Evolutionary conservation across 2,888 invertebrate species (phyloP).

Genomic region (Xylota sylvarum): DNA sequence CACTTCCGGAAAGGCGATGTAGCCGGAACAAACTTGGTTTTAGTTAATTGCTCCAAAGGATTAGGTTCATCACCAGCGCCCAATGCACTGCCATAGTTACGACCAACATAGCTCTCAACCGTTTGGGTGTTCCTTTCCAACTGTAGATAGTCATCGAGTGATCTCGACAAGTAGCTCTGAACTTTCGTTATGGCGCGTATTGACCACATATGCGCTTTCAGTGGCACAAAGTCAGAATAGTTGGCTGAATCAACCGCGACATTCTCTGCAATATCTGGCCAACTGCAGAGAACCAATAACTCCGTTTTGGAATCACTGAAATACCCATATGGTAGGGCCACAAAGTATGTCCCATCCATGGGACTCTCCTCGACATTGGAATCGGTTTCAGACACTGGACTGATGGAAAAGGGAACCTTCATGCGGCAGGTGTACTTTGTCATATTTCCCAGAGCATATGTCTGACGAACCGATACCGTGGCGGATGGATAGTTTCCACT

Average conservation of each 20-base stretch:
- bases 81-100: conserved; percentile 85
- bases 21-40: conserved; percentile 86
- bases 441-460: conserved; percentile 86
- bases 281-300: conserved; percentile 91
- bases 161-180: conserved; percentile 91
- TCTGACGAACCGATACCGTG: conserved; percentile 89
- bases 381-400: conserved; percentile 78
- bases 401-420: conserved; percentile 77
- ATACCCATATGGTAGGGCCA: conserved; percentile 93
- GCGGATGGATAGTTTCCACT: conserved; percentile 88
- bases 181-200: conserved; percentile 88
- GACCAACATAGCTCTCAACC: conserved; percentile 82
- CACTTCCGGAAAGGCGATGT: conserved; percentile 53
- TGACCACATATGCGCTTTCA: conserved; percentile 92
- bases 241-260: conserved; percentile 94
- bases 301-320: conserved; percentile 92
- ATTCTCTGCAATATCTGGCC: conserved; percentile 94
- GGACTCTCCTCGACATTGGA: conserved; percentile 60
- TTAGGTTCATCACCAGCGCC: conserved; percentile 86
- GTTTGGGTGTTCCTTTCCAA: conserved; percentile 85
- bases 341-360: conserved; percentile 85
- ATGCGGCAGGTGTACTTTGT: conserved; percentile 73
- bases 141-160: conserved; percentile 89
- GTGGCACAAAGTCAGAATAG: conserved; percentile 95
- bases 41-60: conserved; percentile 90